Evolutionary conservation across 1,140 invertebrate genomes (phyloP), one percentile per base, ranked within the genome.

Genomic region (Monochamus saltuarius): DNA sequence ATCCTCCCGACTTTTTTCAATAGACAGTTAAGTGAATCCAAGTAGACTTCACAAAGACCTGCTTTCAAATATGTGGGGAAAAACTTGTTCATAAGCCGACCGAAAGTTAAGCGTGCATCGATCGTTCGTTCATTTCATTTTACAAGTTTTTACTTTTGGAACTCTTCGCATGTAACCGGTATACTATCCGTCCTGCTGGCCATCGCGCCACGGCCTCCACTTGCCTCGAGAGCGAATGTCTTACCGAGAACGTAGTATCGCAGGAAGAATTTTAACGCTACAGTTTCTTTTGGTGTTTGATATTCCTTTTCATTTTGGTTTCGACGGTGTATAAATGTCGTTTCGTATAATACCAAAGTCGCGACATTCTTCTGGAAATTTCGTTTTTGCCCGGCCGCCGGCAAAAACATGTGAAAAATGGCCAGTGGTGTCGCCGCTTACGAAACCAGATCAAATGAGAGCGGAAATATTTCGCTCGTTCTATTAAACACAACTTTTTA

Each of bases 111-210:
- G 47, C 57, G 49, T 29, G 35, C 46, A 49, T 22, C 45, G 47
- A 45, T 50, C 56, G 56, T 59, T 36, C 19, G 59, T 53, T 52
- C 45, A 52, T 59, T 59, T 59, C 61, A 51, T 63, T 63, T 63
- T 63, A 63, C 61, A 63, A 63, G 61, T 63, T 63, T 63, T 63
- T 63, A 63, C 61, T 63, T 63, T 63, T 63, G 50, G 43, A 40
- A 29, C 22, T 29, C 22, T 13, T 61, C 53, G 53, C 59, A 46
- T 46, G 43, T 39, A 38, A 40, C 37, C 43, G 47, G 37, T 47
- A 11, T 61, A 61, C 59, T 61, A 61, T 34, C 52, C 59, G 35
- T 46, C 49, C 59, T 61, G 51, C 49, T 40, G 22, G 37, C 16
- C 49, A 35, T 43, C 35, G 13, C 14, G 37, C 49, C 6, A 36